These are phyloP conservation scores for Cephus cinctus DNA, from an alignment of 1,140 invertebrate species.

Conservation along the genomic window DNA sequence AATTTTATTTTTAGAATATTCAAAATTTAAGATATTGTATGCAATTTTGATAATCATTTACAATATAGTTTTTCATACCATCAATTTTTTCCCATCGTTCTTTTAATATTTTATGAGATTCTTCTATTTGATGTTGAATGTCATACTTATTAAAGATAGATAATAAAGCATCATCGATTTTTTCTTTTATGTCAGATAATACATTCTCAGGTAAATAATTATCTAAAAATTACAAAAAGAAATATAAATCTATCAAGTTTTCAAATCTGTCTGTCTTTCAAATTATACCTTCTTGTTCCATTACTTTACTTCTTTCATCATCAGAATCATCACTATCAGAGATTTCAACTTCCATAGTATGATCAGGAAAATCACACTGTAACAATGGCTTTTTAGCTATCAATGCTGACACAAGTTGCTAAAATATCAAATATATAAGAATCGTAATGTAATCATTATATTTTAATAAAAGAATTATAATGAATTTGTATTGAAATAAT, in stretches of 20 bases:
- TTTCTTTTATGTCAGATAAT: constrained; percentile 33
- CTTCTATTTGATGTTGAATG: constrained; percentile 41
- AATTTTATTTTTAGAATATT: constrained; percentile 6
- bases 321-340: constrained; percentile 58
- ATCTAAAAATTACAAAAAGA: constrained; percentile 20
- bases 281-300: constrained; percentile 19
- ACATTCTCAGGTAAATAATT: constrained; percentile 39
- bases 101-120: constrained; percentile 32
- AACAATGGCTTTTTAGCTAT: constrained; percentile 47
- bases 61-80: constrained; percentile 20
- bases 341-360: constrained; percentile 59
- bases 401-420: constrained; percentile 47
- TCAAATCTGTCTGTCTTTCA: not conserved
- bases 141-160: constrained; percentile 41
- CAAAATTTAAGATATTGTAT: constrained; percentile 9
- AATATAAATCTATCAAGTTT: not conserved
- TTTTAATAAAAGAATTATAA: not conserved
- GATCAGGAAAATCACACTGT: constrained; percentile 56
- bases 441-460: constrained; percentile 5
- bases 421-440: constrained; percentile 15
- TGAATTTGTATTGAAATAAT: constrained; percentile 1
- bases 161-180: constrained; percentile 33
- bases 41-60: constrained; percentile 4
- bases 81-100: constrained; percentile 32
- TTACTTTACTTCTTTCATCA: constrained; percentile 37